These are phyloP conservation scores for Adelosebastes latens DNA, from an alignment of 2,797 vertebrate genomes.

Conservation along the genomic window DNA sequence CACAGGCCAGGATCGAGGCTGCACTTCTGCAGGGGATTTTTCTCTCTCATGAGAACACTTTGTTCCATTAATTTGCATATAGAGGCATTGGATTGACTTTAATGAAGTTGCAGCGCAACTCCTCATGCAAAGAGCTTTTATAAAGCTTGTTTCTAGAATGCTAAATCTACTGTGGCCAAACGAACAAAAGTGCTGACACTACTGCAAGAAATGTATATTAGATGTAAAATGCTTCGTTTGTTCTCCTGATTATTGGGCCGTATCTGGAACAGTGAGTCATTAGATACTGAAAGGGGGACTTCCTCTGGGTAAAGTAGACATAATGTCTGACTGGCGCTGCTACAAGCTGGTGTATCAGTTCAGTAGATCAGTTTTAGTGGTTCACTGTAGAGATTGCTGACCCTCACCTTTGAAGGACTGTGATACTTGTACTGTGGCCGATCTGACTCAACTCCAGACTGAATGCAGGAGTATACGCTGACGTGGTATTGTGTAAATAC, in stretches of 20 bases:
- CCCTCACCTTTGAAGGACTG: neutral
- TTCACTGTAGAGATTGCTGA: neutral
- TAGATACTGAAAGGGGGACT: neutral
- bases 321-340: neutral
- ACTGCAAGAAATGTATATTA: neutral
- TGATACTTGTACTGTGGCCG: neutral
- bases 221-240: conserved; percentile 20
- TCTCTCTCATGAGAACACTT: conserved; percentile 20
- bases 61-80: conserved; percentile 36
- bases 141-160: conserved; percentile 1
- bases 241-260: conserved; percentile 1
- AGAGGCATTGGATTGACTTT: conserved; percentile 20
- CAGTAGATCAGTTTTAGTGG: neutral
- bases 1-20: neutral
- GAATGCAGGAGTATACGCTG: neutral
- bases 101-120: conserved; percentile 24
- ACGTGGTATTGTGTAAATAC: neutral
- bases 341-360: neutral
- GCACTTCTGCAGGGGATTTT: conserved; percentile 12
- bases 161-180: conserved; percentile 7
- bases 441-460: neutral
- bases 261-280: conserved; percentile 14
- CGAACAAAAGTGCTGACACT: conserved; percentile 35
- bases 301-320: neutral
- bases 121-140: conserved; percentile 8